A percentile compares a stretch with the other conserved stretches of the same genome.
Evolutionary conservation across 2,113 vertebrate genomes (phyloP).

Genomic region (Corvus hawaiiensis): DNA sequence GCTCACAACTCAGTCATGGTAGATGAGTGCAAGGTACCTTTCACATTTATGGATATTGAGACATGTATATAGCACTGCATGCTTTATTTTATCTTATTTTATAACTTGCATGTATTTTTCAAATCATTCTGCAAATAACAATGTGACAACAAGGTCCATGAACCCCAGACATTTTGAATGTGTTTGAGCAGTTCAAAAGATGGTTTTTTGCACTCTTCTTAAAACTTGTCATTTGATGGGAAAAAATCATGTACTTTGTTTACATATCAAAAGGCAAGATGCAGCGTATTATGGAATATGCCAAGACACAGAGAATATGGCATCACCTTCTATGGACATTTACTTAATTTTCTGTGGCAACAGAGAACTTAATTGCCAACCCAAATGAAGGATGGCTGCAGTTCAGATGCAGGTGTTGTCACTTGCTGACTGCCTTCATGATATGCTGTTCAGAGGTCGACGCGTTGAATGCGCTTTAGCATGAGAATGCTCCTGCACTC

Average conservation of each 20-base stretch:
- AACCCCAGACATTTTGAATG: slow-evolving; percentile 58
- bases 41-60: slow-evolving; percentile 90
- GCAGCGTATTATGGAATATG: slow-evolving; percentile 51
- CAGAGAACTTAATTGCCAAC: slow-evolving; percentile 39
- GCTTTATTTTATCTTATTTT: slow-evolving; percentile 61
- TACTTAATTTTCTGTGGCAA: slow-evolving; percentile 32
- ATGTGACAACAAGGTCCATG: slow-evolving; percentile 75
- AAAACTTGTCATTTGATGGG: slow-evolving; percentile 36
- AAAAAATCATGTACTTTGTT: slow-evolving; percentile 47
- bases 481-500: slow-evolving; percentile 1
- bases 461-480: slow-evolving; percentile 4
- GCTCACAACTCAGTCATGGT: slow-evolving; percentile 95
- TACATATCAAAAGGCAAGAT: slow-evolving; percentile 60
- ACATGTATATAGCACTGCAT: slow-evolving; percentile 88
- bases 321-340: slow-evolving; percentile 33
- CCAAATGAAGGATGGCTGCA: slow-evolving; percentile 16
- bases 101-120: slow-evolving; percentile 68
- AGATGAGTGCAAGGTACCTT: slow-evolving; percentile 99
- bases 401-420: neutral
- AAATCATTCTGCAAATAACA: slow-evolving; percentile 60
- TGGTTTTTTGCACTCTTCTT: slow-evolving; percentile 11
- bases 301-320: slow-evolving; percentile 18
- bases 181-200: slow-evolving; percentile 29
- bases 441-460: slow-evolving; percentile 18
- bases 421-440: slow-evolving; percentile 49